phyloP scores from a whole-genome alignment of 2,113 vertebrate genomes.

The Motacilla tschutschensis region DNA sequence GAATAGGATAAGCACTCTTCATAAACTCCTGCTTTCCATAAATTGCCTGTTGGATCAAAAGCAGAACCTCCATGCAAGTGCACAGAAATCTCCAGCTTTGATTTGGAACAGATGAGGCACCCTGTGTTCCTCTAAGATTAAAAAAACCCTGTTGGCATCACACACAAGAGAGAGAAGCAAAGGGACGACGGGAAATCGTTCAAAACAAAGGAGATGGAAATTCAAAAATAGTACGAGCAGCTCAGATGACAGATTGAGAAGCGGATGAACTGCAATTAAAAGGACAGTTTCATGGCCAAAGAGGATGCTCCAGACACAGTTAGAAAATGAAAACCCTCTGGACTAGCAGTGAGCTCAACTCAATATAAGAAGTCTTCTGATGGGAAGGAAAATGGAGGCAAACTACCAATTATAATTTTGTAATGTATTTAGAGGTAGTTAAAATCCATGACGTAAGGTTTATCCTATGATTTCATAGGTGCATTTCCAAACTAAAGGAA shows the following conservation, averaged over 20 bases:
- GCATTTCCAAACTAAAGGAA: not conserved
- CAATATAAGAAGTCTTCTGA: not conserved
- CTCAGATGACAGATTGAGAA: not conserved
- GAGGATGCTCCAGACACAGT: not conserved
- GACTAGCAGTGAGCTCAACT: not conserved
- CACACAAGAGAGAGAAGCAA: not conserved
- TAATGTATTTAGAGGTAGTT: not conserved
- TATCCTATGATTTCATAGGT: not conserved
- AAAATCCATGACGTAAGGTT: not conserved
- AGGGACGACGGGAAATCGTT: not conserved
- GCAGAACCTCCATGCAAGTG: slow-evolving; percentile 8
- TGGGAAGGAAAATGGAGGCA: not conserved
- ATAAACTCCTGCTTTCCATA: slow-evolving; percentile 40
- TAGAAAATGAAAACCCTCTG: not conserved
- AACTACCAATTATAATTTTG: not conserved
- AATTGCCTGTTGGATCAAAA: slow-evolving; percentile 19
- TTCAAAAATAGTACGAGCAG: not conserved
- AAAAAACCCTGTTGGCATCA: slow-evolving; percentile 1
- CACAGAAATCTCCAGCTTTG: slow-evolving; percentile 44
- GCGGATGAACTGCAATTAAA: not conserved
- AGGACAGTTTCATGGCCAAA: not conserved
- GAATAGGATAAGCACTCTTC: slow-evolving; percentile 11
- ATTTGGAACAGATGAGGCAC: slow-evolving; percentile 47
- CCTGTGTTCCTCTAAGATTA: slow-evolving; percentile 31
- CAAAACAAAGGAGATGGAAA: slow-evolving; percentile 36